Conservation (phyloP, 1,140 invertebrate species). For the Pteromalus puparum region DNA sequence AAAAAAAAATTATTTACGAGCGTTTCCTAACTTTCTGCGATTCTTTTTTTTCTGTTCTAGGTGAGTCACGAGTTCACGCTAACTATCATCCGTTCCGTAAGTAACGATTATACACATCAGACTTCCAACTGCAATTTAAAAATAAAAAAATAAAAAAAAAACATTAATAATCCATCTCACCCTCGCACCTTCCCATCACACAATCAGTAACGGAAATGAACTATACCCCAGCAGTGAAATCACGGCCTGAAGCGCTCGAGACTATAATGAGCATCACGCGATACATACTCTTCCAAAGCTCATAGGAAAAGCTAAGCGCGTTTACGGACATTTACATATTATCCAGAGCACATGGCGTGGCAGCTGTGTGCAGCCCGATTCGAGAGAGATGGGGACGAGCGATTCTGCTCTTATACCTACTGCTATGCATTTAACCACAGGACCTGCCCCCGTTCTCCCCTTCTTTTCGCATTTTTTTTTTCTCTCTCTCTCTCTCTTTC, state of each 20-base stretch:
- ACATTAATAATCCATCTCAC: too few relatives aligned
- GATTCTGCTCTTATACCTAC: not conserved
- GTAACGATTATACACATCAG: too few relatives aligned
- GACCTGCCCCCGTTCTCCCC: not conserved
- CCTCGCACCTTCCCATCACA: too few relatives aligned
- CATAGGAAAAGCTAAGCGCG: not conserved
- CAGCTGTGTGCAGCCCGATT: not conserved
- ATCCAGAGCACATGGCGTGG: not conserved
- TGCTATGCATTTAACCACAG: not conserved
- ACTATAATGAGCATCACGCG: not conserved
- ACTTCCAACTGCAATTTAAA: too few relatives aligned
- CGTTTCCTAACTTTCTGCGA: not conserved
- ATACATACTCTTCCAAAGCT: not conserved
- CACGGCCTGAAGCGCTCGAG: not conserved
- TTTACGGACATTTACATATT: not conserved
- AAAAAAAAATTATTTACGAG: too few relatives aligned
- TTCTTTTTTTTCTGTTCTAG: not conserved
- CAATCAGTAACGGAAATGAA: too few relatives aligned
- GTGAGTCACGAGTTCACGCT: not conserved
- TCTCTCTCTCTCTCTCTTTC: conserved; percentile 15
- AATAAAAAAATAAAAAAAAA: too few relatives aligned
- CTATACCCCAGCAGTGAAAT: too few relatives aligned
- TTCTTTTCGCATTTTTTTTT: conserved; percentile 55
- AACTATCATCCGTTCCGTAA: too few relatives aligned
- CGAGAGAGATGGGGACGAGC: not conserved